phyloP scores from a whole-genome alignment of 2,797 vertebrate genomes.

The Pelobates cultripes region DNA sequence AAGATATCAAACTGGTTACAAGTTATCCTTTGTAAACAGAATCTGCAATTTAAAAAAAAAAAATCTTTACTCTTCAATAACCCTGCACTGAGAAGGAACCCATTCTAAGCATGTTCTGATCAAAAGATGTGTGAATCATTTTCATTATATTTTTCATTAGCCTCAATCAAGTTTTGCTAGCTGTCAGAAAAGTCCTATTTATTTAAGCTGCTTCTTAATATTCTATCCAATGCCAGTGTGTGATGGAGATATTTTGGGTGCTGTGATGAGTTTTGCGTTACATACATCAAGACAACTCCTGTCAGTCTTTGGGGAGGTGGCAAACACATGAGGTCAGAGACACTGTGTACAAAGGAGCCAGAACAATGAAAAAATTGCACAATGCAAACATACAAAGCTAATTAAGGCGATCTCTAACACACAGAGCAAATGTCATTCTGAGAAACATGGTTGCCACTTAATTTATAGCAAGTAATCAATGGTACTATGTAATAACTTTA shows the following conservation, averaged over 20 bases:
- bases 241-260: constrained; percentile 18
- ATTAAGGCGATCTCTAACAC: not conserved
- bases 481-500: no score
- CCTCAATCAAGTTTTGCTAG: constrained; percentile 34
- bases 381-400: not conserved
- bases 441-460: not conserved
- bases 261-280: not conserved
- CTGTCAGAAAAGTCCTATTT: constrained; percentile 33
- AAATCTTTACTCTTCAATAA: no score
- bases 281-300: not conserved
- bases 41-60: not conserved
- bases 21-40: constrained; percentile 24
- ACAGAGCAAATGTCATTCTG: not conserved
- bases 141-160: constrained; percentile 46
- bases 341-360: not conserved
- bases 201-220: constrained; percentile 43
- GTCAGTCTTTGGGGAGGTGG: constrained; percentile 2
- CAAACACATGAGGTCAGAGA: not conserved
- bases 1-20: constrained; percentile 40
- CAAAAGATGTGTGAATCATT: constrained; percentile 20
- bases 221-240: constrained; percentile 35
- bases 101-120: not conserved
- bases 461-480: no score
- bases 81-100: not conserved
- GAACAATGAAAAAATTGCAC: not conserved